A percentile compares a stretch with the other conserved stretches of the same genome.
These are phyloP conservation scores for Panthera leo DNA, from an alignment of 2,113 vertebrate species.

Conservation along the genomic window DNA sequence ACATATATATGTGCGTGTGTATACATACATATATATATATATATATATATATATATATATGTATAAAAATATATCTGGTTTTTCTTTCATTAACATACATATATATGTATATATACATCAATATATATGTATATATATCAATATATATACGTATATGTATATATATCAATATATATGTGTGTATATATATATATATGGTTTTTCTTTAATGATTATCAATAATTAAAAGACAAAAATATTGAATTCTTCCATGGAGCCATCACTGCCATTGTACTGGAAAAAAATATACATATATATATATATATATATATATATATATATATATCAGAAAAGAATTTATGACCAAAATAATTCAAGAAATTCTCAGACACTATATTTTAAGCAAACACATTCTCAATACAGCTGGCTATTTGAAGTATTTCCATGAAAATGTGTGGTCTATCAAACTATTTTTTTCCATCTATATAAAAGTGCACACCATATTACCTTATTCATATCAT, in stretches of 20 bases:
- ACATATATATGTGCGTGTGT: too few species aligned
- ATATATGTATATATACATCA: too few species aligned
- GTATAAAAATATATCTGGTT: too few species aligned
- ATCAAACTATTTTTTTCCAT: not conserved
- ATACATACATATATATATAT: too few species aligned
- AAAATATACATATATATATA: too few species aligned
- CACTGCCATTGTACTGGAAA: not conserved
- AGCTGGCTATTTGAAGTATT: not conserved
- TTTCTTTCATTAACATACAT: too few species aligned
- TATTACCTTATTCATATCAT: not conserved
- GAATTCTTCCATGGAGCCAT: not conserved
- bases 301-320: not conserved
- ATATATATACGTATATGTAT: too few species aligned
- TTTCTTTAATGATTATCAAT: not conserved
- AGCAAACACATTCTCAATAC: not conserved
- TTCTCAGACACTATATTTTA: not conserved
- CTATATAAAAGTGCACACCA: not conserved
- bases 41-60: too few species aligned
- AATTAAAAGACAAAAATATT: not conserved
- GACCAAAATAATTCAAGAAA: not conserved
- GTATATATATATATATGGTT: not conserved
- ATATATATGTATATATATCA: too few species aligned
- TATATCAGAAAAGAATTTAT: not conserved
- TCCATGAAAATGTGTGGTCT: not conserved
- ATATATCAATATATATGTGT: not conserved